Base-by-base conservation (phyloP, 2,888 invertebrate species). In the Eristalis pertinax region DNA sequence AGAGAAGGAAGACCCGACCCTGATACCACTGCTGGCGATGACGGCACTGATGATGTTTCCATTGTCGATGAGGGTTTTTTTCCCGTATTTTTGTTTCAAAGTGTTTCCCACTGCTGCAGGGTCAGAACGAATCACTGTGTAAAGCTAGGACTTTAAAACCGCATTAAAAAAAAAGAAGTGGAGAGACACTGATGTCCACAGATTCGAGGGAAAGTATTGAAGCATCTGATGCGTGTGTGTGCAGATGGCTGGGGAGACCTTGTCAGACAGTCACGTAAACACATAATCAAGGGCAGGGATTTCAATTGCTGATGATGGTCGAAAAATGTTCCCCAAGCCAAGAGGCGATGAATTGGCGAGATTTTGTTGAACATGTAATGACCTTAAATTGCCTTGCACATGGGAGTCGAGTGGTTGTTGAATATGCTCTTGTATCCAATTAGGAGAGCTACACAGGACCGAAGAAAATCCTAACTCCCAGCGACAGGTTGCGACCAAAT, bases 21-120 rank as follows among this genome's bases (percentile, higher is more conserved):
- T 65, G 43, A 7, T 69, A 68, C 22, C 76, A 58, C 56, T 70
- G 64, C 67, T 79, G 84, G 56, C 26, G 58, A 73, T 80, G 87
- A 76, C 65, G 70, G 70, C 43, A 60, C 81, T 76, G 75, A 87
- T 87, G 75, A 83, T 79, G 87, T 76, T 72, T 76, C 63, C 43
- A 83, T 83, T 78, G 83, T 79, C 24, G 43, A 8, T 41, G 10
- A 64, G 19, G 3, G 22, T 38, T 19, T 80, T 62, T 43, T 50
- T 60, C n/a, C n/a, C n/a, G n/a, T 24, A 43, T 72, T 68, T 68
- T 62, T 68, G 68, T 64, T 70, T 50, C 2, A 19, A 63, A 65
- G 26, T 64, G 64, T 50, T 50, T 69, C 35, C 41, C 22, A 56
- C 58, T 60, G 60, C 50, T 50, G 50, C 50, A 50, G 63, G 43